These are phyloP conservation scores for Agelastica alni DNA, from an alignment of 2,888 invertebrate species.

Conservation along the genomic window DNA sequence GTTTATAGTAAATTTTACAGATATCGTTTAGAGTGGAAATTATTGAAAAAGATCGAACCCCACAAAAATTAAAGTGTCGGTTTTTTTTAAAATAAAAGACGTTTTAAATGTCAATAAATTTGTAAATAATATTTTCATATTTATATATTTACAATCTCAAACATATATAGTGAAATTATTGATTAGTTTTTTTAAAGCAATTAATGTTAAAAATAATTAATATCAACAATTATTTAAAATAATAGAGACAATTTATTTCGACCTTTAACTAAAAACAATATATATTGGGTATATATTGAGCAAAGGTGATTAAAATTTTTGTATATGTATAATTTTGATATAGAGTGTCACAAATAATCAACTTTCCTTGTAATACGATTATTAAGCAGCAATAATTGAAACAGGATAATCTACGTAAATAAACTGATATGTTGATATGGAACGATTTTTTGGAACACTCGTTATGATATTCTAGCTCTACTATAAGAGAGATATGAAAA, in stretches of 20 bases:
- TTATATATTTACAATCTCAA: constrained; percentile 56
- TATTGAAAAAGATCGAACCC: too few relatives aligned
- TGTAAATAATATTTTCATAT: constrained; percentile 53
- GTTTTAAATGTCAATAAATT: constrained; percentile 35
- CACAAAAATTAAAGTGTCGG: too few relatives aligned
- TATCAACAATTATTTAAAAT: constrained; percentile 32
- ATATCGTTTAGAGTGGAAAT: too few relatives aligned
- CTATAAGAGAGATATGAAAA: constrained; percentile 20
- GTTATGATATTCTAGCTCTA: constrained; percentile 20
- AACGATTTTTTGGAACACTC: constrained; percentile 1
- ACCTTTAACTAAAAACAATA: constrained; percentile 55
- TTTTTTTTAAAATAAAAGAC: background rate
- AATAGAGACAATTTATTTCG: constrained; percentile 42
- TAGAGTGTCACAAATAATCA: constrained; percentile 1
- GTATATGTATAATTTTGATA: background rate
- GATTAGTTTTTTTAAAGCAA: constrained; percentile 48
- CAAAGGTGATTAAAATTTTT: constrained; percentile 48
- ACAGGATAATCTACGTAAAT: too few relatives aligned
- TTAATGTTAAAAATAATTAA: constrained; percentile 45
- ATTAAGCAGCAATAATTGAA: background rate
- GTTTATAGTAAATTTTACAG: too few relatives aligned
- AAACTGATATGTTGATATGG: too few relatives aligned
- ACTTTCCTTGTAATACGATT: background rate
- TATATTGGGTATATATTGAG: constrained; percentile 53
- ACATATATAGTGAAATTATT: constrained; percentile 54